Evolutionary conservation across 2,888 invertebrate species (phyloP).

Genomic region (Lobophora halterata): DNA sequence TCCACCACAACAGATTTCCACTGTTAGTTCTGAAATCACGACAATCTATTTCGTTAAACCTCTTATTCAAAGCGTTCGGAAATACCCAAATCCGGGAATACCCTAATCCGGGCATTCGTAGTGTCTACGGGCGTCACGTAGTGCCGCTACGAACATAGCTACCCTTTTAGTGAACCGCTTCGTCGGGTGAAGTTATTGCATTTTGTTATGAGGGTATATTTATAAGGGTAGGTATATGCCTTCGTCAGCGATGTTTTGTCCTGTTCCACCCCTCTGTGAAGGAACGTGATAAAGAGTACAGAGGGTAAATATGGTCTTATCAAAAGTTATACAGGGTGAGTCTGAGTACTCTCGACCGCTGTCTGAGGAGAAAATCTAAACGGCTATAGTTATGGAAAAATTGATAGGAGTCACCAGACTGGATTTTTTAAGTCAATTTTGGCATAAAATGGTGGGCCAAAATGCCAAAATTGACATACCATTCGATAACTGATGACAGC

Average conservation of each 20-base stretch:
- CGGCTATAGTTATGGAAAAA: no score
- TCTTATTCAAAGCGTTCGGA: conserved; percentile 18
- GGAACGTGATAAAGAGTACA: conserved; percentile 1
- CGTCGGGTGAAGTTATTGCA: conserved; percentile 23
- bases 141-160: conserved; percentile 29
- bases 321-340: no score
- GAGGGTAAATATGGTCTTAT: no score
- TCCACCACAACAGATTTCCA: no score
- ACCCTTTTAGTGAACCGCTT: conserved; percentile 31
- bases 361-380: no score
- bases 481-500: no score
- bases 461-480: no score
- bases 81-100: conserved; percentile 22
- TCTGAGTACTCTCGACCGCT: no score
- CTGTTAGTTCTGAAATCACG: not conserved
- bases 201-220: conserved; percentile 22
- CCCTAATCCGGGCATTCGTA: conserved; percentile 28
- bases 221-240: conserved; percentile 11
- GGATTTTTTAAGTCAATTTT: no score
- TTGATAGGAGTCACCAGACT: no score
- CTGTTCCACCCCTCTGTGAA: not conserved
- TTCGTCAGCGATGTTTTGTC: conserved; percentile 10
- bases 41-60: conserved; percentile 11
- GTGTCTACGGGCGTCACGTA: conserved; percentile 34
- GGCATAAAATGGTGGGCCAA: no score